Evolutionary conservation across 2,797 vertebrate species (phyloP).

Genomic region (Eurystomus glaucurus): DNA sequence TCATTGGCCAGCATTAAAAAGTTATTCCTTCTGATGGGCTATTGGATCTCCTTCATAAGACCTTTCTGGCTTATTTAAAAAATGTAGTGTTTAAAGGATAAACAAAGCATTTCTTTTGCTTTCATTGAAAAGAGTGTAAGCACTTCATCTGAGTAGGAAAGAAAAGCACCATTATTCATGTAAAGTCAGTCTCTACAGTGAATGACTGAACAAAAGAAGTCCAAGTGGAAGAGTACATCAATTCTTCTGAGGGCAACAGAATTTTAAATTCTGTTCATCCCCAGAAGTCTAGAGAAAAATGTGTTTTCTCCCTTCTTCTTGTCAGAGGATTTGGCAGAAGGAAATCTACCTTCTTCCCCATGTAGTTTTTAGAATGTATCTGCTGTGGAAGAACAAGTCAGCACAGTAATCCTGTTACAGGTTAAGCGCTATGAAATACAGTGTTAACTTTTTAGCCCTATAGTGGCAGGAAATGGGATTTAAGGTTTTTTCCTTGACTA

Average conservation of each 20-base stretch:
- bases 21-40: background rate
- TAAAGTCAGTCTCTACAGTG: background rate
- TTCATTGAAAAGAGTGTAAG: background rate
- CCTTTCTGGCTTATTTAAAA: constrained; percentile 12
- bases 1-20: background rate
- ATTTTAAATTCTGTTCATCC: background rate
- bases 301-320: background rate
- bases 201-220: background rate
- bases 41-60: background rate
- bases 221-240: background rate
- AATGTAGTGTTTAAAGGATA: background rate
- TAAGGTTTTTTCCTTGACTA: constrained; percentile 2
- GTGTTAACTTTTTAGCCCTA: constrained; percentile 48
- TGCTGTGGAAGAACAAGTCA: constrained; percentile 56
- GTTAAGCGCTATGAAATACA: constrained; percentile 44
- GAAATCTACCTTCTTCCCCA: constrained; percentile 22
- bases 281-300: constrained; percentile 4
- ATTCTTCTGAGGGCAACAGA: background rate
- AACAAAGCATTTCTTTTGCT: constrained; percentile 16
- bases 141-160: background rate
- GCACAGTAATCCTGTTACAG: constrained; percentile 30
- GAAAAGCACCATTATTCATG: background rate
- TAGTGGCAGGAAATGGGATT: constrained; percentile 54
- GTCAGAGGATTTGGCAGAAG: constrained; percentile 4
- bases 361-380: constrained; percentile 21